phyloP scores from a whole-genome alignment of 2,113 vertebrate genomes.

The Pterocles gutturalis region DNA sequence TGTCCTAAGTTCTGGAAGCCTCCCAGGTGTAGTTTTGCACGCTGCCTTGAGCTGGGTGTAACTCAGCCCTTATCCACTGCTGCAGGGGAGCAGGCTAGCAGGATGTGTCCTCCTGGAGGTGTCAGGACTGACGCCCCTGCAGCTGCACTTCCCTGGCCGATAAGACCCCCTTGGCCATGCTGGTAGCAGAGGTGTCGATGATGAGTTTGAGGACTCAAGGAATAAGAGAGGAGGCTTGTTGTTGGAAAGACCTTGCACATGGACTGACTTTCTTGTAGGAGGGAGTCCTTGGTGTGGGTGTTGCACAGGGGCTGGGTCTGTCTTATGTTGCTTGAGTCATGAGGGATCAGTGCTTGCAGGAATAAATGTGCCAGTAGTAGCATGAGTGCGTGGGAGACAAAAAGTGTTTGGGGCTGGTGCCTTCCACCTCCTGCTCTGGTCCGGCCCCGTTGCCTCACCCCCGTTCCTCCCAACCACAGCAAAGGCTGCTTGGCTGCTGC shows the following conservation, averaged over 20 bases:
- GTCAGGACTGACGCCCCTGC: not conserved
- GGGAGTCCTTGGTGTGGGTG: not conserved
- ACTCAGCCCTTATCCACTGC: not conserved
- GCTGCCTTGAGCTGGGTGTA: not conserved
- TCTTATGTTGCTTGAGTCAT: not conserved
- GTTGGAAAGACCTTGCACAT: not conserved
- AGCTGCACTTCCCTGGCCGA: not conserved
- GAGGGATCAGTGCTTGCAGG: not conserved
- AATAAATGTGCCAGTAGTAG: not conserved
- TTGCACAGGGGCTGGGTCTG: not conserved
- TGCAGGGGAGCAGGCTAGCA: not conserved
- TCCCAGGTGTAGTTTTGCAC: not conserved
- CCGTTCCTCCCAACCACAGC: not conserved
- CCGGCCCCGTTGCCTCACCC: fast-evolving
- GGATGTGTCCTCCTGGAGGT: not conserved
- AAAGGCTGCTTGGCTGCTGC: not conserved
- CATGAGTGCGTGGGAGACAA: not conserved
- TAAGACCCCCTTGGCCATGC: not conserved
- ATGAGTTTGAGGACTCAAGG: not conserved
- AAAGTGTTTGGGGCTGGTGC: constrained; percentile 7
- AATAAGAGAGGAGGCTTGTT: not conserved
- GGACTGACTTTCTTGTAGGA: not conserved
- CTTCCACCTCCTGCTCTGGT: not conserved
- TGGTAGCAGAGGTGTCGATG: not conserved
- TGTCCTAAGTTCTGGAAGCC: not conserved